Evolutionary conservation across 2,888 invertebrate species (phyloP).

Genomic region (Thymelicus acteon): DNA sequence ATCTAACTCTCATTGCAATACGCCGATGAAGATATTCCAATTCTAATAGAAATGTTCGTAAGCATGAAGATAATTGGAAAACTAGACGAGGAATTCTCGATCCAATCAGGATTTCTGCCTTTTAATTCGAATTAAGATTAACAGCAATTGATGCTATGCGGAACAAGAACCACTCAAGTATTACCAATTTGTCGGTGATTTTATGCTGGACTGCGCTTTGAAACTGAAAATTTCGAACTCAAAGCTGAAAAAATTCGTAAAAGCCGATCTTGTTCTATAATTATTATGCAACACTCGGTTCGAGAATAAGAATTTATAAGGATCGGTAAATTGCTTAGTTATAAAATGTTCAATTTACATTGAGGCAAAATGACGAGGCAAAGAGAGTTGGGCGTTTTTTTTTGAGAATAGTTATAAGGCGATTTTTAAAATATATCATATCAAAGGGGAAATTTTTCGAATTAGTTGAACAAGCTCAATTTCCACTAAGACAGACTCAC

Average conservation of each 20-base stretch:
- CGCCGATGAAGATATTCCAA: conserved; percentile 19
- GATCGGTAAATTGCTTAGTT: background rate
- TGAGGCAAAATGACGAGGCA: too few species aligned
- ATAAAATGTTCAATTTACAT: too few species aligned
- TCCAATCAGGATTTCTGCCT: conserved; percentile 23
- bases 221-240: background rate
- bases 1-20: background rate
- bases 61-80: conserved; percentile 30
- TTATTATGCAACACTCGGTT: background rate
- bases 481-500: too few species aligned
- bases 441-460: too few species aligned
- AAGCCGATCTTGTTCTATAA: background rate
- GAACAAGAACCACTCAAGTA: conserved; percentile 2
- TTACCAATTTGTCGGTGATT: conserved; percentile 1
- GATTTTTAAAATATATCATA: too few species aligned
- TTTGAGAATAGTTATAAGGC: too few species aligned
- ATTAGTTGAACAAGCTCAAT: too few species aligned
- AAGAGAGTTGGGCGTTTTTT: too few species aligned
- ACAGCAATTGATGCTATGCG: conserved; percentile 18
- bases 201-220: conserved; percentile 9
- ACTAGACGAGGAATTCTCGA: conserved; percentile 24
- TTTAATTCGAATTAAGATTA: conserved; percentile 24
- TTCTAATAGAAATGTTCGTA: conserved; percentile 17
- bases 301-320: background rate
- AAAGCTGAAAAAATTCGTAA: background rate